phyloP scores from a whole-genome alignment of 2,888 invertebrate species.

The Tenthredo livida region DNA sequence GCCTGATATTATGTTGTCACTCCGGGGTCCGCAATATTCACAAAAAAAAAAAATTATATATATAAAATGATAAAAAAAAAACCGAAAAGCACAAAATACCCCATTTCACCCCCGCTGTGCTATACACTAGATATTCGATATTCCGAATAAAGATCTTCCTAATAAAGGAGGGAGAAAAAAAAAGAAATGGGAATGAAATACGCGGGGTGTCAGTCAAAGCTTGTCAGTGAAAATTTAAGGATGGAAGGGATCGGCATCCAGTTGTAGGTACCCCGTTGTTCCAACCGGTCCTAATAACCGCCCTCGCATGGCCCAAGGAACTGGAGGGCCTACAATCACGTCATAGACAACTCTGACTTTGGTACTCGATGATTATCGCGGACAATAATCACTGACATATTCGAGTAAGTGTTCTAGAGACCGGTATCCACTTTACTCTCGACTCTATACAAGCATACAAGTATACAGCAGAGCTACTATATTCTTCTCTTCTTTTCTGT shows the following conservation, averaged over 20 bases:
- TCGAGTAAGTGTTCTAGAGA: constrained; percentile 71
- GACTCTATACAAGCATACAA: no score
- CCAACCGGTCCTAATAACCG: constrained; percentile 71
- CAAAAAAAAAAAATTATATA: no score
- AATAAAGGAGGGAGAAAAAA: background rate
- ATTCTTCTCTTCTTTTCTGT: background rate
- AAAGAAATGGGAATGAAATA: background rate
- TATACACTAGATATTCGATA: background rate
- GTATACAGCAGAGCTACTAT: background rate
- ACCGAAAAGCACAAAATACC: background rate
- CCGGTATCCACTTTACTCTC: constrained; percentile 35
- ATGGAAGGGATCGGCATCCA: background rate
- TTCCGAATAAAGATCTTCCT: background rate
- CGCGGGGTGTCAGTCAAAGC: constrained; percentile 37
- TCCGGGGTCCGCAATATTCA: constrained; percentile 62
- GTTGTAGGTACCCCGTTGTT: constrained; percentile 67
- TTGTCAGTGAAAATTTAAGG: constrained; percentile 37
- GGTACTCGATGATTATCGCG: constrained; percentile 76
- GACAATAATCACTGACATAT: constrained; percentile 76
- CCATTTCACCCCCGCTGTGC: background rate
- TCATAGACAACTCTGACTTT: constrained; percentile 74
- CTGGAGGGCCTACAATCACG: constrained; percentile 74
- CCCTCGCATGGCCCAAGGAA: constrained; percentile 76
- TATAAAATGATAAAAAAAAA: no score
- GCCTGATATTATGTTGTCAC: constrained; percentile 71